These are phyloP conservation scores for Agrotis exclamationis DNA, from an alignment of 2,888 invertebrate species.

Conservation along the genomic window DNA sequence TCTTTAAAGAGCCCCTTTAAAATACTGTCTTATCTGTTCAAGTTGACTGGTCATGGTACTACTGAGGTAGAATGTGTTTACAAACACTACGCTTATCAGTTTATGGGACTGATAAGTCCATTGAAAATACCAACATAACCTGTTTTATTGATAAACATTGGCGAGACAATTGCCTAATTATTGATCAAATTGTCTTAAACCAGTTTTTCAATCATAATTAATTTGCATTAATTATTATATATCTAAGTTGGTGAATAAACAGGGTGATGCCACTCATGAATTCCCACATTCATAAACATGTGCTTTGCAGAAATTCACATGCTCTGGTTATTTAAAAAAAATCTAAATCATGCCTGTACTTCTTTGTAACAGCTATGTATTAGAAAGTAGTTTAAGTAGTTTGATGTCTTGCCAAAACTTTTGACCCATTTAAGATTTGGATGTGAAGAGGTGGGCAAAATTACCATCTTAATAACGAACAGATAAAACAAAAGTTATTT, in stretches of 20 bases:
- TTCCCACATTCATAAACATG: slow-evolving; percentile 12
- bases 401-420: slow-evolving; percentile 81
- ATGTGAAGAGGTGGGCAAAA: slow-evolving; percentile 62
- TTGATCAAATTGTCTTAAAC: slow-evolving; percentile 15
- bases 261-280: slow-evolving; percentile 3
- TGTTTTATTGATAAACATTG: slow-evolving; percentile 53
- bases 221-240: slow-evolving; percentile 1
- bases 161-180: slow-evolving; percentile 39
- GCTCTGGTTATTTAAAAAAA: slow-evolving; percentile 29
- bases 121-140: slow-evolving; percentile 33
- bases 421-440: slow-evolving; percentile 77
- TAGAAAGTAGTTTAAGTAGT: slow-evolving; percentile 61
- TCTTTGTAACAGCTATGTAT: slow-evolving; percentile 34
- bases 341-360: slow-evolving; percentile 47
- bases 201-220: not conserved
- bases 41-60: slow-evolving; percentile 5
- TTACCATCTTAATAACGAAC: slow-evolving; percentile 49
- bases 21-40: slow-evolving; percentile 1
- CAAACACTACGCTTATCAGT: slow-evolving; percentile 54
- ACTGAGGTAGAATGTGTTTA: slow-evolving; percentile 42
- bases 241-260: not conserved
- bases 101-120: slow-evolving; percentile 47
- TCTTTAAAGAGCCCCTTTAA: not conserved
- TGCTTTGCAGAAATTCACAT: slow-evolving; percentile 15
- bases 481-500: slow-evolving; percentile 11